Conservation (phyloP, 2,113 vertebrate species). For the Cyanistes caeruleus region DNA sequence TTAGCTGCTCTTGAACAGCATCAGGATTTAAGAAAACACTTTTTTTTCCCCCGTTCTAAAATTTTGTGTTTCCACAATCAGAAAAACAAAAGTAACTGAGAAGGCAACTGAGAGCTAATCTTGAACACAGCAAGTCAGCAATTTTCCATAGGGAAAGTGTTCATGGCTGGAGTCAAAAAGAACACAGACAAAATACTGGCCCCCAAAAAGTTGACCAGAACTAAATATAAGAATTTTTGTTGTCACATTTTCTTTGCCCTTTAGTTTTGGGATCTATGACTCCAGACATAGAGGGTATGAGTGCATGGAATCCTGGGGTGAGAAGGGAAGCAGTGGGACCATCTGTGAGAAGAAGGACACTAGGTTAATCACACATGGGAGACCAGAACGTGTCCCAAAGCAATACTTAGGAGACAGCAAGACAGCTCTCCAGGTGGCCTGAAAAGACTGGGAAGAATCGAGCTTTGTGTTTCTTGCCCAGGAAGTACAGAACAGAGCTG, state of each 20-base stretch:
- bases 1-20: neutral
- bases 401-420: neutral
- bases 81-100: neutral
- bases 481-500: conserved; percentile 7
- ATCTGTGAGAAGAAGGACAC: neutral
- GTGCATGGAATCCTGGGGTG: neutral
- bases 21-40: neutral
- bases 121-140: neutral
- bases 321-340: neutral
- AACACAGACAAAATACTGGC: neutral
- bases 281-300: neutral
- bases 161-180: neutral
- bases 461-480: conserved; percentile 7
- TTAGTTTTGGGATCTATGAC: neutral
- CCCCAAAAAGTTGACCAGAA: neutral
- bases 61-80: neutral
- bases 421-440: neutral
- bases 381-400: neutral
- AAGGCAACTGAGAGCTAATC: neutral
- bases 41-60: fast-evolving
- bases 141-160: neutral
- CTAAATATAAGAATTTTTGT: neutral
- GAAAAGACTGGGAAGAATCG: neutral
- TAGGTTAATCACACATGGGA: neutral
- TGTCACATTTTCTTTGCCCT: neutral